Percentiles rank a stretch among this genome's conserved stretches.
Evolutionary conservation across 1,140 invertebrate species (phyloP).

Genomic region (Heliconius hewitsoni): DNA sequence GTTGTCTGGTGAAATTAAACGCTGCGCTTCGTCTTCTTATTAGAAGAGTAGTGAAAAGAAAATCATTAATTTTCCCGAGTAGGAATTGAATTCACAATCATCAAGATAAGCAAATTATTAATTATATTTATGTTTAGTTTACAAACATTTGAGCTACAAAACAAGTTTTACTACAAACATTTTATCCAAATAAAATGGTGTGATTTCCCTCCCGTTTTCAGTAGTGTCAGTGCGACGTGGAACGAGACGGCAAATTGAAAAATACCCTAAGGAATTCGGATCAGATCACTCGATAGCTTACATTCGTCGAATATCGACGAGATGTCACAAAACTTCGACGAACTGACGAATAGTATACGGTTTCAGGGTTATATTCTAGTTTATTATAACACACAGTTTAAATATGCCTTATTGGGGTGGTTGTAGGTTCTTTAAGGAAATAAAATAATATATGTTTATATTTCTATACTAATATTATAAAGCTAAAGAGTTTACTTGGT

Average conservation of each 20-base stretch:
- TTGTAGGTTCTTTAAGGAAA: too few relatives aligned
- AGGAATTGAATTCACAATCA: too few relatives aligned
- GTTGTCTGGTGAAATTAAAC: too few relatives aligned
- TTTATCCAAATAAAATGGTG: not conserved
- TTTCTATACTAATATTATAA: too few relatives aligned
- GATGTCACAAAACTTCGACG: conserved; percentile 1
- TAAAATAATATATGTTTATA: too few relatives aligned
- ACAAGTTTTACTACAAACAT: not conserved
- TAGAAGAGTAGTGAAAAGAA: too few relatives aligned
- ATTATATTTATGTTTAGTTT: not conserved
- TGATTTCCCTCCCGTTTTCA: not conserved
- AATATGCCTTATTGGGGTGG: too few relatives aligned
- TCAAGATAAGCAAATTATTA: too few relatives aligned
- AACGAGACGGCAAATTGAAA: conserved; percentile 40
- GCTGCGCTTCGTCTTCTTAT: too few relatives aligned
- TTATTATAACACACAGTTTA: not conserved
- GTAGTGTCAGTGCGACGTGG: not conserved
- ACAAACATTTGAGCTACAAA: not conserved
- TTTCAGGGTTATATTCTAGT: not conserved
- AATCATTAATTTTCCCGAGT: too few relatives aligned
- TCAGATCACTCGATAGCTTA: conserved; percentile 15
- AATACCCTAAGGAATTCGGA: conserved; percentile 38
- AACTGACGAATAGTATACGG: not conserved
- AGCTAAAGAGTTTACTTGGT: too few relatives aligned
- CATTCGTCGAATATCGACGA: conserved; percentile 26